These are phyloP conservation scores for Papilio polytes DNA, from an alignment of 1,140 invertebrate genomes.

Conservation along the genomic window DNA sequence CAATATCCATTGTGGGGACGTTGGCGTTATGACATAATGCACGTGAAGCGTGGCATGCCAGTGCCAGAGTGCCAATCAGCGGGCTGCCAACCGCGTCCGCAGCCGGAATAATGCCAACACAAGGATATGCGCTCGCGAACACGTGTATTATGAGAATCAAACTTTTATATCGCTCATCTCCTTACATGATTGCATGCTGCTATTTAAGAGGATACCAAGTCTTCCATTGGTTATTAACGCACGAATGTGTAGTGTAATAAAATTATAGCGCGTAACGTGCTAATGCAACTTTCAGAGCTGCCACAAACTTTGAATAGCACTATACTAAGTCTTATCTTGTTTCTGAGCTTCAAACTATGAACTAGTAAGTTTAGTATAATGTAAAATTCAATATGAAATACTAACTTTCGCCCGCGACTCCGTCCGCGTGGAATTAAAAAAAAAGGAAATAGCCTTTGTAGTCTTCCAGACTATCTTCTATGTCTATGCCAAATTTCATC, in stretches of 20 bases:
- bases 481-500: too few relatives aligned
- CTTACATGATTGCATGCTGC: too few relatives aligned
- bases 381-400: neutral
- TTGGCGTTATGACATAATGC: slow-evolving; percentile 21
- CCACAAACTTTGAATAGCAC: neutral
- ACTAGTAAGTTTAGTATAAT: neutral
- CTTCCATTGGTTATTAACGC: too few relatives aligned
- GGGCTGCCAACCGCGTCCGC: slow-evolving; percentile 1
- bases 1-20: slow-evolving; percentile 2
- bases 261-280: neutral
- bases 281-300: neutral
- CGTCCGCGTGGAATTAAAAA: too few relatives aligned
- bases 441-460: too few relatives aligned
- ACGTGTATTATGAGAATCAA: neutral
- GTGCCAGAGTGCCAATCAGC: neutral
- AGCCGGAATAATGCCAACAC: slow-evolving; percentile 14
- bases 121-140: neutral
- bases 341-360: neutral
- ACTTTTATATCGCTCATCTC: neutral
- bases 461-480: too few relatives aligned
- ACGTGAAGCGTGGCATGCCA: neutral
- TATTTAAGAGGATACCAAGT: too few relatives aligned
- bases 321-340: neutral
- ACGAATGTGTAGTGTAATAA: neutral
- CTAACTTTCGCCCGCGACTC: too few relatives aligned